Base-by-base conservation (phyloP, 2,113 vertebrate species). In the Centropus unirufus region DNA sequence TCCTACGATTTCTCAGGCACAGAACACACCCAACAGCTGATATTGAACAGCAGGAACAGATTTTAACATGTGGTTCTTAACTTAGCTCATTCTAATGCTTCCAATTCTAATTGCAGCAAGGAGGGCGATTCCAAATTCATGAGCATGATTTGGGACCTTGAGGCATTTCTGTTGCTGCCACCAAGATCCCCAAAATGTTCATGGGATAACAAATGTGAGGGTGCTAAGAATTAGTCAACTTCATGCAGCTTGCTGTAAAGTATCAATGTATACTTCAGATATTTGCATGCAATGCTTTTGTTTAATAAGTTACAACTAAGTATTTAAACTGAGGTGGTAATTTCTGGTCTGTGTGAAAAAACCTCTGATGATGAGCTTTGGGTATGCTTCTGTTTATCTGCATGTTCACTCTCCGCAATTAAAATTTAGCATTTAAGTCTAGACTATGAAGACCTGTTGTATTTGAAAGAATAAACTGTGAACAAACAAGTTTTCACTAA, bases 341-440 rank as follows among this genome's bases (percentile, higher is more conserved):
- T 96, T 95, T 94, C 55, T 86, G 72, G 64, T 86, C 59, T 90
- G 51, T 5, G 2, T 86, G 75, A 90, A 86, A 86, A 77, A 95
- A 92, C 2, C 7, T 85, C 55, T 88, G 67, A 22, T 91, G 69
- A 70, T 55, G 75, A 82, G 59, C 83, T 84, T 57, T 46, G 30
- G 77, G 46, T 51, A 85, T 70, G 32, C 39, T 83, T 85, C 39
- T 88, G 29, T 78, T 68, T 76, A 95, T 95, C 72, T 92, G 59
- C 75, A 77, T 94, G 94, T 95, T 90, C 87, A 77, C 40, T 77
- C 55, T 17, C 57, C 77, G 54, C 85, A 94, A 90, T 94, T 97
- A 81, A 10, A 90, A 81, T 13, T 63, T 77, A 74, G 44, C 51
- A 61, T 88, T 42, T 18, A 77, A 88, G 91, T 94, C 90, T 93